Percentiles rank a stretch among this genome's conserved stretches.
These are phyloP conservation scores for Ormyrus pomaceus DNA, from an alignment of 2,888 invertebrate genomes.

Conservation along the genomic window DNA sequence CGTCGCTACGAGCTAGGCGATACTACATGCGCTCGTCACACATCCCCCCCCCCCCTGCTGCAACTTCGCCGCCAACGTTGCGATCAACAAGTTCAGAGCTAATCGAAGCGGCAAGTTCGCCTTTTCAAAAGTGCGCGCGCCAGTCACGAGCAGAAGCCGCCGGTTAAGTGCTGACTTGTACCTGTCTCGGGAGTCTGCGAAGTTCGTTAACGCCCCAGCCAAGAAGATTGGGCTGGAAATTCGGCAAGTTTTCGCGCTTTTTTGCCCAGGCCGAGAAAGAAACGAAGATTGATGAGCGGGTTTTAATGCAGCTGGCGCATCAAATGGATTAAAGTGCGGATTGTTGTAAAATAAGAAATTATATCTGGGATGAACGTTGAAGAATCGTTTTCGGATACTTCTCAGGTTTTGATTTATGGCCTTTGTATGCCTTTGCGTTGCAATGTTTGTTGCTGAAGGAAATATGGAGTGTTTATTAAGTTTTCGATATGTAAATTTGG, in stretches of 20 bases:
- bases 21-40: too few species aligned
- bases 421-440: too few species aligned
- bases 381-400: too few species aligned
- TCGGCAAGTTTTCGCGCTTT: too few species aligned
- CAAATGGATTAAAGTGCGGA: not conserved
- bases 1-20: not conserved
- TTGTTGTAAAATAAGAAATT: too few species aligned
- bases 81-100: conserved; percentile 18
- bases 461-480: too few species aligned
- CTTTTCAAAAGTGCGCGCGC: conserved; percentile 14
- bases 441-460: too few species aligned
- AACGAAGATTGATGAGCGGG: conserved; percentile 12
- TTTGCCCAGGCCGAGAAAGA: not conserved
- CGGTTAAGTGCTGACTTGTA: not conserved
- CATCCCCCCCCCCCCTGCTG: too few species aligned
- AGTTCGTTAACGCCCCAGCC: not conserved
- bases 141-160: conserved; percentile 20
- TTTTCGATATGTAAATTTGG: too few species aligned
- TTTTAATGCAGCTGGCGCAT: not conserved
- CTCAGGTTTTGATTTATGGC: too few species aligned
- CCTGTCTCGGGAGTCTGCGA: conserved; percentile 10
- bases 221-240: not conserved
- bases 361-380: too few species aligned
- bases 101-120: not conserved
- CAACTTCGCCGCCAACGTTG: not conserved